Percentiles rank a stretch among this genome's conserved stretches.
These are phyloP conservation scores for Sclerodermus sp. DNA, from an alignment of 2,888 invertebrate species.

Conservation along the genomic window DNA sequence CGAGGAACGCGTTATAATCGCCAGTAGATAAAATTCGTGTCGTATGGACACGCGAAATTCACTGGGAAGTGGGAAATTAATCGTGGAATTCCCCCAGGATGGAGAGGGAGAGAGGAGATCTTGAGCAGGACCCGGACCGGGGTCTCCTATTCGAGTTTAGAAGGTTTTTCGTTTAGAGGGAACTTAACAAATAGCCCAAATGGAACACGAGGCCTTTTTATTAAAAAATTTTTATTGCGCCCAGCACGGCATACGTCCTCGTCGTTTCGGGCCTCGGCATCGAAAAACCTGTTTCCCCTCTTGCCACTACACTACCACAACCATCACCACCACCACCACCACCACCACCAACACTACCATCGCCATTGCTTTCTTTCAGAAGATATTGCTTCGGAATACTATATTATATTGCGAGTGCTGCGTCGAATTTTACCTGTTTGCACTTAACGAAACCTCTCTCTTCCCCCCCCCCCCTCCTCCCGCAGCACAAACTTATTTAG, in stretches of 20 bases:
- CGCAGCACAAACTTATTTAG: too few relatives aligned
- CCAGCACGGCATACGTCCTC: conserved; percentile 30
- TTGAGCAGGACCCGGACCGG: too few relatives aligned
- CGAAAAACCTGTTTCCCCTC: conserved; percentile 37
- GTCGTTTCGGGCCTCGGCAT: conserved; percentile 28
- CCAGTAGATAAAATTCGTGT: too few relatives aligned
- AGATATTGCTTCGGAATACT: conserved; percentile 39
- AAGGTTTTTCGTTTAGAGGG: conserved; percentile 15
- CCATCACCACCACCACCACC: conserved; percentile 17
- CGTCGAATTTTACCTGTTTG: conserved; percentile 38
- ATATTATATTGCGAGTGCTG: conserved; percentile 40
- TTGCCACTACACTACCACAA: conserved; percentile 14
- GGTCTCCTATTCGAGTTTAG: too few relatives aligned
- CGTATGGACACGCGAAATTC: too few relatives aligned
- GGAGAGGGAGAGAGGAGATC: too few relatives aligned
- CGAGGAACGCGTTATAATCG: too few relatives aligned
- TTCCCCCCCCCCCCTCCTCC: too few relatives aligned
- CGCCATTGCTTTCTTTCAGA: conserved; percentile 30
- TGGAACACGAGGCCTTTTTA: conserved; percentile 33
- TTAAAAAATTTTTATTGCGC: conserved; percentile 39
- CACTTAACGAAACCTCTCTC: conserved; percentile 32
- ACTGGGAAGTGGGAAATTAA: too few relatives aligned
- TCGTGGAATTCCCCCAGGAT: too few relatives aligned
- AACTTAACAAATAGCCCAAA: conserved; percentile 35
- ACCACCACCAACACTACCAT: conserved; percentile 17